Evolutionary conservation across 2,113 vertebrate species (phyloP).

Genomic region (Scolopax mira): DNA sequence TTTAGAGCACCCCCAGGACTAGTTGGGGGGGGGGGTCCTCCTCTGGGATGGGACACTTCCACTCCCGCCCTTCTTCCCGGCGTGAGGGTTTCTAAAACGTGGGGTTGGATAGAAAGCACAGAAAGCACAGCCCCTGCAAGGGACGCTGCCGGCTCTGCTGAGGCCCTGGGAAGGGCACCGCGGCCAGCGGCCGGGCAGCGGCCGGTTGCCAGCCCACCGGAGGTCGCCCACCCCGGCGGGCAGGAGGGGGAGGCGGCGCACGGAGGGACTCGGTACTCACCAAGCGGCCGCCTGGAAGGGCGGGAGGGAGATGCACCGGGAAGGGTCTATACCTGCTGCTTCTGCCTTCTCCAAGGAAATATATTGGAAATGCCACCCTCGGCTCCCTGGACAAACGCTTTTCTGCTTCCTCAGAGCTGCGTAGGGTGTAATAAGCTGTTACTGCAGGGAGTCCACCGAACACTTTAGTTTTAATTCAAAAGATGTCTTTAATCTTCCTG

Average conservation of each 20-base stretch:
- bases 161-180: background rate
- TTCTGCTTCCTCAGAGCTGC: background rate
- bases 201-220: no score
- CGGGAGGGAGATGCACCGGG: background rate
- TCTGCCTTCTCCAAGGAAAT: background rate
- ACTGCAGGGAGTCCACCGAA: conserved; percentile 40
- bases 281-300: rapidly evolving
- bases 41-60: background rate
- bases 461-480: conserved; percentile 63
- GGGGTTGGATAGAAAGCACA: background rate
- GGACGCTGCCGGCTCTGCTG: no score
- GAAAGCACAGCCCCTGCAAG: background rate
- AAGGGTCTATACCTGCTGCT: background rate
- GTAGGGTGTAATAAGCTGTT: conserved; percentile 41
- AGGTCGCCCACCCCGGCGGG: no score
- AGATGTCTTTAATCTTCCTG: conserved; percentile 63
- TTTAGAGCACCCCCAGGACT: background rate
- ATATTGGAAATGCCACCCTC: background rate
- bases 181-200: no score
- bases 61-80: no score
- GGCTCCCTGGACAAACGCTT: background rate
- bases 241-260: conserved; percentile 9
- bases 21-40: rapidly evolving
- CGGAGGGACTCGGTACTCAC: background rate
- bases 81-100: rapidly evolving